Conservation (phyloP, 2,113 vertebrate genomes). For the Camelus dromedarius region DNA sequence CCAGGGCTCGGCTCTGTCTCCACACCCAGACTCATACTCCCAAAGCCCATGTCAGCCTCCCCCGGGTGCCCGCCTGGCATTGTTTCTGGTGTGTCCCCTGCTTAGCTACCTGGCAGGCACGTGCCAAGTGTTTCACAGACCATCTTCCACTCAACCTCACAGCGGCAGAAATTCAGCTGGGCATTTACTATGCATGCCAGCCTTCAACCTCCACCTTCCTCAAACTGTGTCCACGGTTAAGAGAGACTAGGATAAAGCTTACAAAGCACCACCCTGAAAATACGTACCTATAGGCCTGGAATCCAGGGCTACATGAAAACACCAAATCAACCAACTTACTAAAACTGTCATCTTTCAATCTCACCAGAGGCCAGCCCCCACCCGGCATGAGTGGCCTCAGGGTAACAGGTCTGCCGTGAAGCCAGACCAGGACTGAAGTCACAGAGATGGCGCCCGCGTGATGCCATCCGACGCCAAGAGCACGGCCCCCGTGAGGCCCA, state of each 20-base stretch:
- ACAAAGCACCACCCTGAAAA: background rate
- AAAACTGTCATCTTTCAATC: background rate
- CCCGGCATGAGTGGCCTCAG: background rate
- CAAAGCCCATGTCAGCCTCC: no score
- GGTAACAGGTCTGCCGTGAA: background rate
- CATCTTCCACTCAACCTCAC: accelerated
- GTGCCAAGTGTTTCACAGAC: background rate
- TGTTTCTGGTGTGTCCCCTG: accelerated
- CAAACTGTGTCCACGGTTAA: background rate
- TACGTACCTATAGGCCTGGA: accelerated
- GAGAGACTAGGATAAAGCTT: background rate
- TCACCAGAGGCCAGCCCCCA: background rate
- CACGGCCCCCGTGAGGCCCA: accelerated
- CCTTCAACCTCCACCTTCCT: background rate
- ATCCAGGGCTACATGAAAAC: background rate
- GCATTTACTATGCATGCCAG: background rate
- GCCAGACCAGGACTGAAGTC: background rate
- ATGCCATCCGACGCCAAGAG: background rate
- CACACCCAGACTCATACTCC: no score
- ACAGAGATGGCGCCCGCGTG: background rate
- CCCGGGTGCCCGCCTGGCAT: no score
- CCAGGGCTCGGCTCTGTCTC: background rate
- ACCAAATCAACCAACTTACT: no score
- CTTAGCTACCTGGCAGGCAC: background rate
- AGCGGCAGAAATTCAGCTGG: accelerated